Conservation (phyloP, 2,888 invertebrate genomes). For the Choreutis nemorana region DNA sequence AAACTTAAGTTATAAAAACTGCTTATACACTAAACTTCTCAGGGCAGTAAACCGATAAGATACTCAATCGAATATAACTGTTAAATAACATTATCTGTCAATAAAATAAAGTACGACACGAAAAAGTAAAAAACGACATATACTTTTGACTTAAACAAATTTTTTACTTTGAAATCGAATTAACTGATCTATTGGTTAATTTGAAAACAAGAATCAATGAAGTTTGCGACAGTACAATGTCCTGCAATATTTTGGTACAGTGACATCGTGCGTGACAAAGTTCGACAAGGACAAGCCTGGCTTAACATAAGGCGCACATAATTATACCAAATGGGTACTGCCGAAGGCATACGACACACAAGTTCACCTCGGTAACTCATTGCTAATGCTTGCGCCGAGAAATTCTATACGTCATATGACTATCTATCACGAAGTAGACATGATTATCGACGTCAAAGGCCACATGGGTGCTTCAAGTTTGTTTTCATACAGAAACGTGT, state of each 20-base stretch:
- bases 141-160: too few relatives aligned
- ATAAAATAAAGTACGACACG: too few relatives aligned
- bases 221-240: not conserved
- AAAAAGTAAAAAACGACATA: too few relatives aligned
- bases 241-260: not conserved
- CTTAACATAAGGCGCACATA: constrained; percentile 44
- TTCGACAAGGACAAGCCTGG: constrained; percentile 42
- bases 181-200: not conserved
- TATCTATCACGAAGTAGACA: constrained; percentile 15
- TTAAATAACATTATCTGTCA: too few relatives aligned
- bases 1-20: too few relatives aligned
- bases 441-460: constrained; percentile 20
- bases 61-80: too few relatives aligned
- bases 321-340: constrained; percentile 59
- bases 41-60: too few relatives aligned
- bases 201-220: not conserved
- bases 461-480: too few relatives aligned
- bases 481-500: too few relatives aligned
- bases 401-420: constrained; percentile 50
- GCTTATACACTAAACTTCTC: too few relatives aligned
- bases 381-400: constrained; percentile 24
- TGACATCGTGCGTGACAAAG: constrained; percentile 26
- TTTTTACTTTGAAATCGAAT: not conserved
- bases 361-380: constrained; percentile 34
- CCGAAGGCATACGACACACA: constrained; percentile 52